Percentiles rank a stretch among this genome's conserved stretches.
phyloP scores from a whole-genome alignment of 2,797 vertebrate species.

The Acanthis flammea region DNA sequence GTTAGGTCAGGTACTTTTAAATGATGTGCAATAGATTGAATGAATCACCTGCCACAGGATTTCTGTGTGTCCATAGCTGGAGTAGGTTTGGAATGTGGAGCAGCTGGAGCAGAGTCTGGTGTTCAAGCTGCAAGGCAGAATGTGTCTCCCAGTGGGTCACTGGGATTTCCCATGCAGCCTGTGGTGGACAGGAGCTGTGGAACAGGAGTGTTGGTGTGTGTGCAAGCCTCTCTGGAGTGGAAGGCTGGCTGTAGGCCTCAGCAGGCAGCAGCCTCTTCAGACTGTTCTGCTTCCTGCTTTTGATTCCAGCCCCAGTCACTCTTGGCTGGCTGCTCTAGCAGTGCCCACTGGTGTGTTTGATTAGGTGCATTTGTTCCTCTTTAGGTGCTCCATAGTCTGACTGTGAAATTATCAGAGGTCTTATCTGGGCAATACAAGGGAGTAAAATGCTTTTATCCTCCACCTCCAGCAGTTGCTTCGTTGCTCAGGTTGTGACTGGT shows the following conservation, averaged over 20 bases:
- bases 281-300: neutral
- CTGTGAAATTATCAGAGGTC: neutral
- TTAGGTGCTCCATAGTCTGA: neutral
- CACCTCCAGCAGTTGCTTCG: neutral
- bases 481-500: neutral
- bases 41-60: neutral
- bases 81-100: neutral
- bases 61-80: neutral
- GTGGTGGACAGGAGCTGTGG: neutral
- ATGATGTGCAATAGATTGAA: neutral
- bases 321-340: neutral
- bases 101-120: neutral
- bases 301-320: neutral
- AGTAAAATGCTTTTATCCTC: neutral
- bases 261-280: neutral
- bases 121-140: neutral
- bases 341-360: neutral
- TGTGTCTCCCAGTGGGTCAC: neutral
- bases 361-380: conserved; percentile 22
- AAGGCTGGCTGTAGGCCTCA: neutral
- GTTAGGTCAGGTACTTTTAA: neutral
- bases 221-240: neutral
- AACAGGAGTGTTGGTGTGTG: neutral
- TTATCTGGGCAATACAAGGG: neutral
- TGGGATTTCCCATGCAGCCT: neutral